A percentile compares a stretch with the other conserved stretches of the same genome.
phyloP scores from a whole-genome alignment of 2,113 vertebrate genomes.

The Pedionomus torquatus region DNA sequence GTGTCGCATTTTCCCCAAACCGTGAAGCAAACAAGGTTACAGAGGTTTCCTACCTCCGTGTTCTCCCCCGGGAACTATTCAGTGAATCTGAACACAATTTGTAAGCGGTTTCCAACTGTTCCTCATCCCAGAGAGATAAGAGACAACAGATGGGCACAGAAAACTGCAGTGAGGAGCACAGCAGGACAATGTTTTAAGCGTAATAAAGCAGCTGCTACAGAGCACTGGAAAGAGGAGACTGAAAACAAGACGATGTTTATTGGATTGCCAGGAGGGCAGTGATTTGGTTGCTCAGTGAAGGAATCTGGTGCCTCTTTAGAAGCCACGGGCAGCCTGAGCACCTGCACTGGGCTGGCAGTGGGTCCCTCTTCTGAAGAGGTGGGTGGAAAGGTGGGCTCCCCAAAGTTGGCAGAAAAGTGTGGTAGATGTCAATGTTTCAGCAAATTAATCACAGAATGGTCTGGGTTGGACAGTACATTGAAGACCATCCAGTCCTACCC shows the following conservation, averaged over 20 bases:
- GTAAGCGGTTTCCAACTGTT: neutral
- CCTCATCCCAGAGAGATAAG: neutral
- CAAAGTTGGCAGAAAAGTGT: neutral
- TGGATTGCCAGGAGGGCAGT: neutral
- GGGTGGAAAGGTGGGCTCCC: neutral
- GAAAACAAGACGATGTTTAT: neutral
- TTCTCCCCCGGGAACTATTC: neutral
- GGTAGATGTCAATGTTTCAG: fast-evolving
- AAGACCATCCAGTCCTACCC: no score
- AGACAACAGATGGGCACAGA: slow-evolving; percentile 13
- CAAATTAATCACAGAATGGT: neutral
- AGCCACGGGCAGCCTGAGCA: neutral
- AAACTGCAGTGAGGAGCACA: neutral
- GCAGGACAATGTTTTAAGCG: neutral
- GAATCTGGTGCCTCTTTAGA: neutral
- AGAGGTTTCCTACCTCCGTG: neutral
- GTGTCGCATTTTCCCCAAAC: neutral
- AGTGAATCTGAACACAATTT: neutral
- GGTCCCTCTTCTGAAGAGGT: neutral
- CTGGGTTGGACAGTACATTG: no score
- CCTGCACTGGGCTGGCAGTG: neutral
- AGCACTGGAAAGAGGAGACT: neutral
- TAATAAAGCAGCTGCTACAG: neutral
- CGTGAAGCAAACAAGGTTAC: neutral
- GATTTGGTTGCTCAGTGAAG: neutral